phyloP scores from a whole-genome alignment of 2,797 vertebrate genomes.

The Ambastaia sidthimunki region DNA sequence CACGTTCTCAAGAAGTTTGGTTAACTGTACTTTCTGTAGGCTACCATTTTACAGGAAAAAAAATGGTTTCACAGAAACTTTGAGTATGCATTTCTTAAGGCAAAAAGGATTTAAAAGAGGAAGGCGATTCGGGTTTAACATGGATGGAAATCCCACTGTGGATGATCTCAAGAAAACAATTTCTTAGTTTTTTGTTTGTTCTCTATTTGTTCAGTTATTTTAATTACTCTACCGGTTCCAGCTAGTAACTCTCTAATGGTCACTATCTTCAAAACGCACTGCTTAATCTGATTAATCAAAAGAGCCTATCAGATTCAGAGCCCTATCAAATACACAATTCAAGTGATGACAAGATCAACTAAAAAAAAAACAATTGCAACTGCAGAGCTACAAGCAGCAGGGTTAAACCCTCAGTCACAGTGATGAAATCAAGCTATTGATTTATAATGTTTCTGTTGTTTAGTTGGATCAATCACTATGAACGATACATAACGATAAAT shows the following conservation, averaged over 20 bases:
- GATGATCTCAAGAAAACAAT: conserved; percentile 36
- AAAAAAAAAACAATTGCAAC: no score
- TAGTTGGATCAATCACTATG: no score
- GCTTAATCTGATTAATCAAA: no score
- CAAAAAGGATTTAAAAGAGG: conserved; percentile 49
- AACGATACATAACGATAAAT: no score
- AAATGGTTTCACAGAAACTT: conserved; percentile 48
- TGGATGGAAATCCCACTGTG: conserved; percentile 57
- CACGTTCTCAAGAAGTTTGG: not conserved
- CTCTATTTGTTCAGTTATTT: conserved; percentile 22
- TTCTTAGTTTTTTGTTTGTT: conserved; percentile 37
- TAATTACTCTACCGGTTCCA: no score
- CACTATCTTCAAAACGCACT: no score
- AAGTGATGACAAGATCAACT: no score
- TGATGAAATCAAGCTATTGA: not conserved
- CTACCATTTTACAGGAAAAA: conserved; percentile 26
- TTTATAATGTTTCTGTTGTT: no score
- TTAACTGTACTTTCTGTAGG: not conserved
- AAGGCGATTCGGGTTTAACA: conserved; percentile 28
- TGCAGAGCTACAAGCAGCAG: not conserved
- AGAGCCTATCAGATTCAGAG: no score
- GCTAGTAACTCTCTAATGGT: no score
- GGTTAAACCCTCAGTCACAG: not conserved
- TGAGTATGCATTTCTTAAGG: conserved; percentile 31
- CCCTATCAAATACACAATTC: no score